Conservation (phyloP, 2,113 vertebrate genomes). For the Pterophyllum scalare region DNA sequence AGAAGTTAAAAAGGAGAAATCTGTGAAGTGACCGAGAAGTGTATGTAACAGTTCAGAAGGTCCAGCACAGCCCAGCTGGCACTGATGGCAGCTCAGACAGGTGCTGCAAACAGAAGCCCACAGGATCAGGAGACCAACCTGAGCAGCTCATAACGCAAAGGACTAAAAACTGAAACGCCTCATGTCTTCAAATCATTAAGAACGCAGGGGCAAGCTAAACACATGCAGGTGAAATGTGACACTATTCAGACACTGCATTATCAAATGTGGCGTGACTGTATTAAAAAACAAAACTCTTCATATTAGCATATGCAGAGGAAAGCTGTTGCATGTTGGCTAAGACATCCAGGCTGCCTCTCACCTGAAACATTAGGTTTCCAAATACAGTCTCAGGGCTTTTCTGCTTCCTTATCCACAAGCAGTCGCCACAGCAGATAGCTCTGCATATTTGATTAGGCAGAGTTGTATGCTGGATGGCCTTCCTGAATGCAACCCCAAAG, state of each 20-base stretch:
- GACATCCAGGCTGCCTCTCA: too few species aligned
- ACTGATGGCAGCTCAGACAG: not conserved
- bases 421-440: too few species aligned
- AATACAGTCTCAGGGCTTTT: too few species aligned
- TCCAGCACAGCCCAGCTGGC: not conserved
- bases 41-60: not conserved
- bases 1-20: not conserved
- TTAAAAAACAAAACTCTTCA: too few species aligned
- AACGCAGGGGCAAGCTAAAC: not conserved
- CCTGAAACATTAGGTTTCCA: too few species aligned
- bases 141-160: not conserved
- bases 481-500: too few species aligned
- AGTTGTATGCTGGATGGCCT: too few species aligned
- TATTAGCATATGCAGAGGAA: too few species aligned
- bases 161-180: not conserved
- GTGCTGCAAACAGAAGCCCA: not conserved
- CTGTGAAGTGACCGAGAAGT: fast-evolving
- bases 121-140: not conserved
- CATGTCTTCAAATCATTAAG: not conserved
- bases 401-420: too few species aligned
- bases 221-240: not conserved
- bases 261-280: not conserved
- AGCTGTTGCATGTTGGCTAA: too few species aligned
- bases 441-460: too few species aligned
- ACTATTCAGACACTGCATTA: too few species aligned